phyloP scores from a whole-genome alignment of 2,113 vertebrate genomes.

The Ophthalmolycus amberensis region DNA sequence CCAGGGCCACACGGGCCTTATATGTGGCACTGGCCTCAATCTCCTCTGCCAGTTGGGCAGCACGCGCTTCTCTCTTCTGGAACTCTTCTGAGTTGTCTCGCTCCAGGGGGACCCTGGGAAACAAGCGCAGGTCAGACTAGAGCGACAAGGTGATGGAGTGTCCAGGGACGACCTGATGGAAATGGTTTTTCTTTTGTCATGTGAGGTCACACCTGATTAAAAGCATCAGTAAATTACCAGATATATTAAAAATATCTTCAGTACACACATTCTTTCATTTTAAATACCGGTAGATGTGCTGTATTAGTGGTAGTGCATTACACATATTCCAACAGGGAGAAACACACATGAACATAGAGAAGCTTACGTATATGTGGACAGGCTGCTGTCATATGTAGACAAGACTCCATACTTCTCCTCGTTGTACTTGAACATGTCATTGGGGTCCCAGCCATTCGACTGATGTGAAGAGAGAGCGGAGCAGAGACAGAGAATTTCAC shows the following conservation, averaged over 20 bases:
- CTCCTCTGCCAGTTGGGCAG: slow-evolving; percentile 97
- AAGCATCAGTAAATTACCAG: background rate
- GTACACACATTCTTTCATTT: background rate
- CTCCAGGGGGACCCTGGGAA: slow-evolving; percentile 93
- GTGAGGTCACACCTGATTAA: background rate
- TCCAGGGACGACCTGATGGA: background rate
- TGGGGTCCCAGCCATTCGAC: slow-evolving; percentile 99
- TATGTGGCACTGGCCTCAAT: slow-evolving; percentile 98
- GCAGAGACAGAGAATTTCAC: background rate
- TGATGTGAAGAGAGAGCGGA: slow-evolving; percentile 60
- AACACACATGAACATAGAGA: background rate
- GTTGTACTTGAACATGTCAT: slow-evolving; percentile 99
- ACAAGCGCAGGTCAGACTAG: slow-evolving; percentile 36
- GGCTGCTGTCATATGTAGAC: slow-evolving; percentile 98
- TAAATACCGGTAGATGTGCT: background rate
- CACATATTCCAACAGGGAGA: background rate
- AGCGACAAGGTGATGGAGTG: background rate
- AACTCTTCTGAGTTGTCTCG: slow-evolving; percentile 98
- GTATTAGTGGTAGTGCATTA: background rate
- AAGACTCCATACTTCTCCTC: slow-evolving; percentile 98
- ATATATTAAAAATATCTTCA: background rate
- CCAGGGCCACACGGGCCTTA: slow-evolving; percentile 95
- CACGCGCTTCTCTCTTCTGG: slow-evolving; percentile 96
- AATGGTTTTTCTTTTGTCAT: background rate
- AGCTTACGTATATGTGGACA: slow-evolving; percentile 98